Conservation (phyloP, 2,797 vertebrate species). For the Sebastes elongatus region DNA sequence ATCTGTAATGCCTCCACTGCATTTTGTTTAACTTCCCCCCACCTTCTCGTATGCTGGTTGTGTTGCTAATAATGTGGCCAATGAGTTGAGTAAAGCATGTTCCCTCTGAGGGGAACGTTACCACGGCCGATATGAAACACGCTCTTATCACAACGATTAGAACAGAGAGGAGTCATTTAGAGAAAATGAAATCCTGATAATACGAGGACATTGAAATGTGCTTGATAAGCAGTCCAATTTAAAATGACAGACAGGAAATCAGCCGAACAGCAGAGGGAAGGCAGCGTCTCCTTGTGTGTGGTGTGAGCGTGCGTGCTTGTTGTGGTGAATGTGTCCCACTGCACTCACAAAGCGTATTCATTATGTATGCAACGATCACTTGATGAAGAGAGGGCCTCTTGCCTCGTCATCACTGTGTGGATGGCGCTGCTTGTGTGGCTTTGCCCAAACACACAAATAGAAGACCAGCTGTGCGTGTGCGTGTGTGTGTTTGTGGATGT, state of each 20-base stretch:
- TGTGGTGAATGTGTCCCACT: conserved; percentile 9
- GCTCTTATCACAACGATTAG: conserved; percentile 3
- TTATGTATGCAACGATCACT: conserved; percentile 59
- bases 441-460: not conserved
- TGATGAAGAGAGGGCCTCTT: conserved; percentile 29
- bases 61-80: not conserved
- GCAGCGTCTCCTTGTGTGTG: not conserved
- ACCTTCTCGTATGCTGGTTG: not conserved
- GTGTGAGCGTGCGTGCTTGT: not conserved
- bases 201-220: conserved; percentile 20
- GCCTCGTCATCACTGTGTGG: conserved; percentile 4
- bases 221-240: conserved; percentile 23
- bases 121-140: not conserved
- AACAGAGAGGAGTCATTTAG: conserved; percentile 12
- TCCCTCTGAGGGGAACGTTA: not conserved
- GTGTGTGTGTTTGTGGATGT: not conserved
- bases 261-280: conserved; percentile 16
- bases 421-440: not conserved
- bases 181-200: conserved; percentile 23
- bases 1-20: not conserved
- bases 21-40: not conserved
- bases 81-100: not conserved
- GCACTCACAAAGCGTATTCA: conserved; percentile 42
- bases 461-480: not conserved
- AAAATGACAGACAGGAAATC: conserved; percentile 20